Conservation (phyloP, 2,888 invertebrate genomes). For the Drosophila conformis region DNA sequence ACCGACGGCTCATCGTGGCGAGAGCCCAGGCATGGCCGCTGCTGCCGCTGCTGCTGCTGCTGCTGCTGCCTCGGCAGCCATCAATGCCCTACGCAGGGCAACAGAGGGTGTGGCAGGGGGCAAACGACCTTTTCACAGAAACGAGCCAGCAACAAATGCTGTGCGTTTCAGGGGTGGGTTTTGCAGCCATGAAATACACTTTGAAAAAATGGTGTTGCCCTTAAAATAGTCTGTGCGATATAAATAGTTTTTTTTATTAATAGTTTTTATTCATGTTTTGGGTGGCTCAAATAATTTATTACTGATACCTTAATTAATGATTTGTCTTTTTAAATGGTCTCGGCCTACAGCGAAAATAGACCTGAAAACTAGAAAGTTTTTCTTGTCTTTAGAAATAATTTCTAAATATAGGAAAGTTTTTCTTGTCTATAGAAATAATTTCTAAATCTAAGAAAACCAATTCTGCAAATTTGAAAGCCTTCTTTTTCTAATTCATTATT, state of each 20-base stretch:
- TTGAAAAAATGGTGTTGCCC: constrained; percentile 7
- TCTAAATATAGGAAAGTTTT: not conserved
- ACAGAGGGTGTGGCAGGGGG: constrained; percentile 5
- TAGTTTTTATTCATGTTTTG: not conserved
- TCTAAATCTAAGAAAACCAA: not conserved
- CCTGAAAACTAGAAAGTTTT: not conserved
- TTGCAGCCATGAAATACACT: constrained; percentile 30
- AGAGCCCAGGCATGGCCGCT: constrained; percentile 49
- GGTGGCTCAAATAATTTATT: not conserved
- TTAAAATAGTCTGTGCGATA: not conserved
- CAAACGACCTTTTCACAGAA: constrained; percentile 31
- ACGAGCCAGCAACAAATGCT: constrained; percentile 20
- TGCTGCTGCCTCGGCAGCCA: constrained; percentile 53
- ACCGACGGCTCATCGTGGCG: constrained; percentile 68
- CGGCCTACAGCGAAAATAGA: not conserved
- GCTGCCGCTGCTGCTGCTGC: constrained; percentile 8
- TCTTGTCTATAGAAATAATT: not conserved
- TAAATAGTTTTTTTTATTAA: not conserved
- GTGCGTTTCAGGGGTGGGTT: constrained; percentile 62
- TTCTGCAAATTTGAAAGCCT: not conserved
- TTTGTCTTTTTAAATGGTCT: not conserved
- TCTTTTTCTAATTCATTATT: not conserved
- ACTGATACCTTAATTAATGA: not conserved
- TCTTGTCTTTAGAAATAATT: not conserved
- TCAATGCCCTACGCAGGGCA: constrained; percentile 22